phyloP scores from a whole-genome alignment of 2,797 vertebrate genomes.

The Myioborus miniatus region DNA sequence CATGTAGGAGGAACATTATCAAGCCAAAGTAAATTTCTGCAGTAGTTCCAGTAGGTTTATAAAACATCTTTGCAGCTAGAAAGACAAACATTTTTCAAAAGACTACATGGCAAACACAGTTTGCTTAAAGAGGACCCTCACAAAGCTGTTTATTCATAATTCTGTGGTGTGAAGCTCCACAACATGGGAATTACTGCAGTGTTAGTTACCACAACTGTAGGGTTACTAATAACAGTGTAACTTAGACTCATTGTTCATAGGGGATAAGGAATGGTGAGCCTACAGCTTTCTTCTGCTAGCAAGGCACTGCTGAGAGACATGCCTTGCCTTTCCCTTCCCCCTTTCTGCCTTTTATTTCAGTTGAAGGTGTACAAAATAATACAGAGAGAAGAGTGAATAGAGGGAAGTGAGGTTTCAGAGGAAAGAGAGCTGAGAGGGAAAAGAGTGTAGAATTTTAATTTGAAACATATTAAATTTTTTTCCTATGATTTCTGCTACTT shows the following conservation, averaged over 20 bases:
- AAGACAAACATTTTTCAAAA: conserved; percentile 22
- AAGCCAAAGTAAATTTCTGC: conserved; percentile 60
- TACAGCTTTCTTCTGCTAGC: neutral
- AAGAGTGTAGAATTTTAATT: neutral
- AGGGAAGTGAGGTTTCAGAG: neutral
- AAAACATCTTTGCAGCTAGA: conserved; percentile 46
- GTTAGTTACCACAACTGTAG: neutral
- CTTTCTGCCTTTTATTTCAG: neutral
- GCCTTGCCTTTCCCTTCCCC: neutral
- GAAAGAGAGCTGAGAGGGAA: neutral
- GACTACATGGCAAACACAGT: neutral
- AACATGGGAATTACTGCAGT: neutral
- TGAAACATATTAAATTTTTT: neutral
- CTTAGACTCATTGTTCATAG: neutral
- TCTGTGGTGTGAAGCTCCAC: neutral
- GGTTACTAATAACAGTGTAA: neutral
- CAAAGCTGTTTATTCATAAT: neutral
- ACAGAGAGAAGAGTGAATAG: neutral
- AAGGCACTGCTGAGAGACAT: neutral
- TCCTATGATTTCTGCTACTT: conserved; percentile 9
- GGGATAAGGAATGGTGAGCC: neutral
- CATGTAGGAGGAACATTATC: conserved; percentile 43
- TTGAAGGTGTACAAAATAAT: neutral
- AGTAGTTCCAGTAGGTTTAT: conserved; percentile 51
- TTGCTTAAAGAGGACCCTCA: conserved; percentile 5